A percentile compares a stretch with the other conserved stretches of the same genome.
Conservation (phyloP, 1,140 invertebrate species). For the Ditylenchus dipsaci region DNA sequence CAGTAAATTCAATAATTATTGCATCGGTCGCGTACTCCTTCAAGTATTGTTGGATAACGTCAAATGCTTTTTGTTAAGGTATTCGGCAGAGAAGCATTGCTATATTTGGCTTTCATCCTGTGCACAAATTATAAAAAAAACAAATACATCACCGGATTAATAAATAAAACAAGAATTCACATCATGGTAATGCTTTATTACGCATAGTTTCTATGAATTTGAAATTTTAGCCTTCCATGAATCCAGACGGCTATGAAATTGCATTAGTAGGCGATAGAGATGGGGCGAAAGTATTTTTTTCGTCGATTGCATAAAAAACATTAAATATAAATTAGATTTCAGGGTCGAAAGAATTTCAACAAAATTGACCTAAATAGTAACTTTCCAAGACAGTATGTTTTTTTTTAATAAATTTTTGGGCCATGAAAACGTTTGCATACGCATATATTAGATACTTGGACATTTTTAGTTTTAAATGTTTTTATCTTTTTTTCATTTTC, state of each 20-base stretch:
- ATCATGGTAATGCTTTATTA: slow-evolving; percentile 64
- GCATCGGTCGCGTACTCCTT: too few relatives aligned
- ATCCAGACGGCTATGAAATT: slow-evolving; percentile 90
- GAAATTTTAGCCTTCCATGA: slow-evolving; percentile 73
- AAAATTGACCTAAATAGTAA: slow-evolving; percentile 87
- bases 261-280: slow-evolving; percentile 65
- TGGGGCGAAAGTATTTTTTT: slow-evolving; percentile 42
- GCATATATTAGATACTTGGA: too few relatives aligned
- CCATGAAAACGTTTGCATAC: too few relatives aligned
- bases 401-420: too few relatives aligned
- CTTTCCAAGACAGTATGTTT: slow-evolving; percentile 92
- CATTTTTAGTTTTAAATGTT: too few relatives aligned
- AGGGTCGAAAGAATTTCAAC: slow-evolving; percentile 76
- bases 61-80: too few relatives aligned
- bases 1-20: too few relatives aligned
- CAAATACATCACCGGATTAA: slow-evolving; percentile 69
- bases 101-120: slow-evolving; percentile 79
- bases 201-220: not conserved
- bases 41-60: too few relatives aligned
- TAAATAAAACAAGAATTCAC: slow-evolving; percentile 77
- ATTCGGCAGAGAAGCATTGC: too few relatives aligned
- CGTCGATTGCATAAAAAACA: too few relatives aligned
- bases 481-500: too few relatives aligned
- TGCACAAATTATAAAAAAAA: slow-evolving; percentile 77
- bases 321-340: slow-evolving; percentile 23